A percentile compares a stretch with the other conserved stretches of the same genome.
phyloP scores from a whole-genome alignment of 2,888 invertebrate species.

The Leptothorax acervorum region DNA sequence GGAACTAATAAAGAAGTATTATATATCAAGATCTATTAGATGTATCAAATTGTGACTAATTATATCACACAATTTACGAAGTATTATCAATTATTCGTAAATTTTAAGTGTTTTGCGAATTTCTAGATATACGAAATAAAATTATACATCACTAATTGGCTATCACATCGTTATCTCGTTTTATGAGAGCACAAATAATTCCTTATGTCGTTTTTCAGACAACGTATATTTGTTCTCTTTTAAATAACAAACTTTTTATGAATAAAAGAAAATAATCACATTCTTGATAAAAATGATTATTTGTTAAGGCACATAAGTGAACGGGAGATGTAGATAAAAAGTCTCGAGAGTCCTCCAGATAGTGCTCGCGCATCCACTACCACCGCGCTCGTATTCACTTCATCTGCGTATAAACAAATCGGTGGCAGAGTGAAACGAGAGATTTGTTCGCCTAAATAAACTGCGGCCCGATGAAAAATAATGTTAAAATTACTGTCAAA shows the following conservation, averaged over 20 bases:
- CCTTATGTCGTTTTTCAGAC: neutral
- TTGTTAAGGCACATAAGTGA: constrained; percentile 17
- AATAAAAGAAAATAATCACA: neutral
- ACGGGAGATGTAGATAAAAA: constrained; percentile 15
- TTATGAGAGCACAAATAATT: neutral
- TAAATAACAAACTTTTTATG: neutral
- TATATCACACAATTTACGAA: neutral
- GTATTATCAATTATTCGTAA: constrained; percentile 8
- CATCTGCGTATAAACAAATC: constrained; percentile 37
- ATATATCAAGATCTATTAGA: neutral
- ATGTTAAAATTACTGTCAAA: constrained; percentile 32
- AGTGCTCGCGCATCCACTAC: constrained; percentile 11
- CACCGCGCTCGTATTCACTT: constrained; percentile 7
- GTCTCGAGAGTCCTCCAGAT: neutral
- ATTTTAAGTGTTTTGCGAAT: neutral
- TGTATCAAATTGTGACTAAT: neutral
- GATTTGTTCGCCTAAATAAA: constrained; percentile 41
- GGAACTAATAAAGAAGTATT: neutral
- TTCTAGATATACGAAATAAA: neutral
- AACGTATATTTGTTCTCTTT: neutral
- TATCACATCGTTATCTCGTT: neutral
- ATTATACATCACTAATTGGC: neutral
- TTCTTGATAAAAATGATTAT: constrained; percentile 24
- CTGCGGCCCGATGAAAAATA: constrained; percentile 21
- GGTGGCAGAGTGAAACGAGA: neutral